Percentiles rank a stretch among this genome's conserved stretches.
Conservation (phyloP, 2,797 vertebrate species). For the Gephyroberyx darwinii region DNA sequence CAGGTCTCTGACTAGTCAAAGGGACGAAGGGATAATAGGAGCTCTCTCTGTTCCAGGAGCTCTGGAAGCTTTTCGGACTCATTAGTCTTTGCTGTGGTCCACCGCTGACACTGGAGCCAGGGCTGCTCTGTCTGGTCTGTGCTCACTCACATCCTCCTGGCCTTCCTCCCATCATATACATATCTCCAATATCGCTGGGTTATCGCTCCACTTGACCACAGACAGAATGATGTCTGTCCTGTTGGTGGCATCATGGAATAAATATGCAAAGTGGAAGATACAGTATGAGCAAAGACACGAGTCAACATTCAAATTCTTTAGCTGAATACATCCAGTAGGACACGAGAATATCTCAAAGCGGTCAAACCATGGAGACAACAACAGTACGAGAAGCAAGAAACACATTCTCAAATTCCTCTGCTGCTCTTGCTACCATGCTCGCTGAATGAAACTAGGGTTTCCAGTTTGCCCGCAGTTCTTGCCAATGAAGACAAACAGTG, state of each 20-base stretch:
- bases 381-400: conserved; percentile 15
- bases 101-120: conserved; percentile 31
- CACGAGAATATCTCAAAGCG: neutral
- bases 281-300: conserved; percentile 20
- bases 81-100: conserved; percentile 38
- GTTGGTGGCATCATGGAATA: conserved; percentile 1
- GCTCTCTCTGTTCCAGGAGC: conserved; percentile 49
- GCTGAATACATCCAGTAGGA: neutral
- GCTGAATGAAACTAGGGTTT: conserved; percentile 65
- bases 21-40: conserved; percentile 47
- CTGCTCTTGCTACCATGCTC: conserved; percentile 10
- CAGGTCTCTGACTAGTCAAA: conserved; percentile 55
- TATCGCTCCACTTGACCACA: neutral
- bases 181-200: neutral
- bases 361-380: conserved; percentile 5
- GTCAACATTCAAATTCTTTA: conserved; percentile 30
- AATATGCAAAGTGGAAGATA: conserved; percentile 55
- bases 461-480: conserved; percentile 63
- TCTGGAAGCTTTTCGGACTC: conserved; percentile 60
- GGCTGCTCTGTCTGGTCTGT: neutral
- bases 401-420: conserved; percentile 10
- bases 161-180: conserved; percentile 14
- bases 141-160: conserved; percentile 5
- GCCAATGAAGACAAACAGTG: conserved; percentile 47
- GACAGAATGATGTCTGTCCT: conserved; percentile 17